Conservation (phyloP, 2,113 vertebrate species). For the Piaya cayana region DNA sequence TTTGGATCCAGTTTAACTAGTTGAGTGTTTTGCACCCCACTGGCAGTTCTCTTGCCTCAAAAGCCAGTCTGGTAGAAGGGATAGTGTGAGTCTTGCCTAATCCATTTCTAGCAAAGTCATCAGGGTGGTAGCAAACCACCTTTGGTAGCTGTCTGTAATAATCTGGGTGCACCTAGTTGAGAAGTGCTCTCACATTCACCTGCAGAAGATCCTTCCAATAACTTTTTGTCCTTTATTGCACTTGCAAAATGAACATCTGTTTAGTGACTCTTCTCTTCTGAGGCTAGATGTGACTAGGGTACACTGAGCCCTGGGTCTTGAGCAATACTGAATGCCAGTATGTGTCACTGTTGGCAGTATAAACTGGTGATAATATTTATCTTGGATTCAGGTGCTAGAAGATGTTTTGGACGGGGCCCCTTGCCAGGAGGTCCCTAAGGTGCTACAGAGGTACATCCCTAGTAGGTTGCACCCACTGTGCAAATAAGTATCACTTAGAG, state of each 20-base stretch:
- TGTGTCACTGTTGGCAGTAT: background rate
- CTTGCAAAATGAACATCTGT: background rate
- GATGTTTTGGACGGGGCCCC: background rate
- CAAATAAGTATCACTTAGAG: background rate
- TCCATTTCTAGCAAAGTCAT: background rate
- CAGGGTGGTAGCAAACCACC: background rate
- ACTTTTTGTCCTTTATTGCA: background rate
- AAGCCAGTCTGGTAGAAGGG: background rate
- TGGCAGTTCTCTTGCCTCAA: background rate
- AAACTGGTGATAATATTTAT: background rate
- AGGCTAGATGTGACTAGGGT: background rate
- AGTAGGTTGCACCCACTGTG: background rate
- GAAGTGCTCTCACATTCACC: background rate
- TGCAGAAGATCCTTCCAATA: background rate
- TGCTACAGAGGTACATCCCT: background rate
- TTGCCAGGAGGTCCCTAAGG: background rate
- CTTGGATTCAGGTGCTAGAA: background rate
- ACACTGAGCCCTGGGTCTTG: background rate
- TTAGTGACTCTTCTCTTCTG: background rate
- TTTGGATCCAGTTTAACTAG: background rate
- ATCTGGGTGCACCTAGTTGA: background rate
- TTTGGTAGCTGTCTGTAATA: background rate
- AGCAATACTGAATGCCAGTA: background rate
- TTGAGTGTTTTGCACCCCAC: background rate
- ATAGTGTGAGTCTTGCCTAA: background rate